phyloP scores from a whole-genome alignment of 2,888 invertebrate genomes.

The Margaritifera margaritifera region DNA sequence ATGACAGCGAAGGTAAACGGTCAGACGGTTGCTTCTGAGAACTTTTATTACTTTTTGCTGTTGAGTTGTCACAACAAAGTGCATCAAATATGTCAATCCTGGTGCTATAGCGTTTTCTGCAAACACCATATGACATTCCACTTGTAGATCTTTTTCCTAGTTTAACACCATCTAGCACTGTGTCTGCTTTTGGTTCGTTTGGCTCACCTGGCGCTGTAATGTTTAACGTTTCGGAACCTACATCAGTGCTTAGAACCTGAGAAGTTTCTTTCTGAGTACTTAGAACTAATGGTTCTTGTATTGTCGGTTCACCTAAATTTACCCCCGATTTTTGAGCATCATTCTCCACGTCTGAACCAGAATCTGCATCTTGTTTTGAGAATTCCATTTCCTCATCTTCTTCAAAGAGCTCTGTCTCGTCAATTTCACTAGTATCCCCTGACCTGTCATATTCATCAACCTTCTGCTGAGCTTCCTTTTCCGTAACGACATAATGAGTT shows the following conservation, averaged over 20 bases:
- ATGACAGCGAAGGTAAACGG: not conserved
- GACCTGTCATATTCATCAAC: conserved; percentile 3
- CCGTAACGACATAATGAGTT: not conserved
- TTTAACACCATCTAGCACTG: not conserved
- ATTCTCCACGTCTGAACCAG: not conserved
- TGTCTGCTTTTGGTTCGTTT: not conserved
- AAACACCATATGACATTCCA: not conserved
- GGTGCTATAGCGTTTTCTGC: too few relatives aligned
- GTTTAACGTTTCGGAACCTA: too few relatives aligned
- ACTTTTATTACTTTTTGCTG: not conserved
- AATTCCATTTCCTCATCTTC: conserved; percentile 15
- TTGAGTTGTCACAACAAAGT: not conserved
- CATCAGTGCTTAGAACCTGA: too few relatives aligned
- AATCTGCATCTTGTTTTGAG: conserved; percentile 1
- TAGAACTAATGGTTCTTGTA: too few relatives aligned
- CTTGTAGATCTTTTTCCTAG: too few relatives aligned
- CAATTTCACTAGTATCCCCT: conserved; percentile 8
- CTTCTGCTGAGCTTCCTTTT: not conserved
- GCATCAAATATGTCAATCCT: not conserved
- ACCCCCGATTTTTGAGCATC: not conserved
- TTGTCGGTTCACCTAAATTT: too few relatives aligned
- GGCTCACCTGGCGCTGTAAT: not conserved
- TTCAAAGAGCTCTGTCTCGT: conserved; percentile 26
- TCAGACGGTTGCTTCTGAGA: not conserved
- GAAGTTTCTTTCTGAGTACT: too few relatives aligned